Evolutionary conservation across 2,113 vertebrate genomes (phyloP).

Genomic region (Anser cygnoides): DNA sequence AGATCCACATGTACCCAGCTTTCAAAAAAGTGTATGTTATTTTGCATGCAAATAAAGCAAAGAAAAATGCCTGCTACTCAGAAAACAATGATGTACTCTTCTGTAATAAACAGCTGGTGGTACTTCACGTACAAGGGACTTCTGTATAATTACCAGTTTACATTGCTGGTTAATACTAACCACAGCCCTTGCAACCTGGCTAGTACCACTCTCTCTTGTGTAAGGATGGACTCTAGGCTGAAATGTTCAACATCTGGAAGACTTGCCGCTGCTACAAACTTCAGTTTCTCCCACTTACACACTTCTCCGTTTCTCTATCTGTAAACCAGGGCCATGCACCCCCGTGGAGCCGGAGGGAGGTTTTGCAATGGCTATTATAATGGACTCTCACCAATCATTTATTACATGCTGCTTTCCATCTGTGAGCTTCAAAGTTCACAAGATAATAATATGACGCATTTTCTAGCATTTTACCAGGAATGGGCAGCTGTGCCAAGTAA

Average conservation of each 20-base stretch:
- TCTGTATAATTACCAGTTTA: not conserved
- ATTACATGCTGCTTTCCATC: fast-evolving
- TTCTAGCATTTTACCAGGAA: not conserved
- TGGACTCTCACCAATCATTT: fast-evolving
- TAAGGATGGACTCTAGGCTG: fast-evolving
- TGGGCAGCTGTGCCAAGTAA: not conserved
- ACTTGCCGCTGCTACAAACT: not conserved
- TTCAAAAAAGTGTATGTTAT: not conserved
- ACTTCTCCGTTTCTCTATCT: no score
- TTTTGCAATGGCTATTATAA: not conserved
- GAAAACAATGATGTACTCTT: fast-evolving
- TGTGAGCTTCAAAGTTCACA: fast-evolving
- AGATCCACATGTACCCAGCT: not conserved
- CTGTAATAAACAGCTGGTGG: not conserved
- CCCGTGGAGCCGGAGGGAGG: no score
- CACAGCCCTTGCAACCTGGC: not conserved
- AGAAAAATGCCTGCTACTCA: not conserved
- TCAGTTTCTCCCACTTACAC: not conserved
- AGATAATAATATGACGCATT: fast-evolving
- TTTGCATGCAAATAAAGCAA: not conserved
- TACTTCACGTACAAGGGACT: not conserved
- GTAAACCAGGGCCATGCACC: no score
- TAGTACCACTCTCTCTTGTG: fast-evolving
- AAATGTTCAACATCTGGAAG: fast-evolving
- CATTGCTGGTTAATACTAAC: not conserved